Percentiles rank a stretch among this genome's conserved stretches.
phyloP scores from a whole-genome alignment of 2,888 invertebrate genomes.

The Coelinius sp. region DNA sequence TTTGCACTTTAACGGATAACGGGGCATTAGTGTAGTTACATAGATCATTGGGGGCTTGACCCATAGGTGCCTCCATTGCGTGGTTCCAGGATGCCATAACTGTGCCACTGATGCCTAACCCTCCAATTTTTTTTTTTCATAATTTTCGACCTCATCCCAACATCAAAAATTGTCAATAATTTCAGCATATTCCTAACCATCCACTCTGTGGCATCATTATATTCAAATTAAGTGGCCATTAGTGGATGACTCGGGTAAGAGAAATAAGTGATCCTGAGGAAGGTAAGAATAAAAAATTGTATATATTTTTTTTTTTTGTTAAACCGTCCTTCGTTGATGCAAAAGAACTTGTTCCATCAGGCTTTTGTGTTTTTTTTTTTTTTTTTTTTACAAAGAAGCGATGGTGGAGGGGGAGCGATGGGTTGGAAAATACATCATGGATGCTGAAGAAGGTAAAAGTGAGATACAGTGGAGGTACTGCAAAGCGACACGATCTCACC shows the following conservation, averaged over 20 bases:
- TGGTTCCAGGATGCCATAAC: slow-evolving; percentile 58
- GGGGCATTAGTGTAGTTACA: slow-evolving; percentile 60
- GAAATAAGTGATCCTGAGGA: not conserved
- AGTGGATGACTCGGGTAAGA: not conserved
- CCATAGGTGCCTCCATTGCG: slow-evolving; percentile 58
- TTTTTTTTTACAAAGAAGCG: not conserved
- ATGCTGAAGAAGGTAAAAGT: slow-evolving; percentile 24
- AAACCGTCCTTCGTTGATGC: not conserved
- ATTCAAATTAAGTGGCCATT: slow-evolving; percentile 20
- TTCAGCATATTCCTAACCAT: not conserved
- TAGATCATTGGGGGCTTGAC: slow-evolving; percentile 67
- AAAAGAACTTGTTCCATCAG: slow-evolving; percentile 4
- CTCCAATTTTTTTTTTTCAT: not conserved
- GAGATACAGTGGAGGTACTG: slow-evolving; percentile 2
- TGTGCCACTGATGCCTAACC: slow-evolving; percentile 40
- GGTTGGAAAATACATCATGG: slow-evolving; percentile 10
- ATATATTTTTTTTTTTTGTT: not conserved
- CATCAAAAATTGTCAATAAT: not conserved
- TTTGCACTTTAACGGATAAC: slow-evolving; percentile 70
- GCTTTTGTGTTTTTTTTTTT: slow-evolving; percentile 1
- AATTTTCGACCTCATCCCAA: not conserved
- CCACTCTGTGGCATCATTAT: slow-evolving; percentile 5
- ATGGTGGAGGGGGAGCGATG: not conserved
- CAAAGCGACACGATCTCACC: slow-evolving; percentile 23
- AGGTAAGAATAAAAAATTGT: not conserved